Percentiles rank a stretch among this genome's conserved stretches.
These are phyloP conservation scores for Aphis craccivora DNA, from an alignment of 1,140 invertebrate species.

Conservation along the genomic window DNA sequence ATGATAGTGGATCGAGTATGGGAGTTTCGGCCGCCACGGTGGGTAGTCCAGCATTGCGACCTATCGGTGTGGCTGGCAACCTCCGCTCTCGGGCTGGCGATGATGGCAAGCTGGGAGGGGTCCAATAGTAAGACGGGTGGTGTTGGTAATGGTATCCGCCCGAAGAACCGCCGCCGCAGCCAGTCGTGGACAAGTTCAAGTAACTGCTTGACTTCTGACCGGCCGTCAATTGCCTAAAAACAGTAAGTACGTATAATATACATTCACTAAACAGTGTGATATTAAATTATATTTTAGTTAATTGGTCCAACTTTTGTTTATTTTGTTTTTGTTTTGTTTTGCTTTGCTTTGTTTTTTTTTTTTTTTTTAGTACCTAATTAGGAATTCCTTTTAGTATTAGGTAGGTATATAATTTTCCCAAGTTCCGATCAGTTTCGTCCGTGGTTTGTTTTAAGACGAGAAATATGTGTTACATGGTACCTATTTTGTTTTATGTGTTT, in stretches of 20 bases:
- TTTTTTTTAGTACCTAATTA: not conserved
- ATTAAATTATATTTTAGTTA: not conserved
- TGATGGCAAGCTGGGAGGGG: constrained; percentile 36
- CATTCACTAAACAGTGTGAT: not conserved
- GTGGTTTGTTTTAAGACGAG: too few relatives aligned
- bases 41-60: not conserved
- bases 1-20: constrained; percentile 25
- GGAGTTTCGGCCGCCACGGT: constrained; percentile 16
- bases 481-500: not conserved
- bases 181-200: constrained; percentile 13
- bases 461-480: not conserved
- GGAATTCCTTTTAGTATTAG: too few relatives aligned
- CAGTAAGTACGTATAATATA: not conserved
- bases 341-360: too few relatives aligned
- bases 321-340: not conserved
- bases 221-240: constrained; percentile 12
- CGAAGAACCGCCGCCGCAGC: not conserved
- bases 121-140: constrained; percentile 27
- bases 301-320: not conserved
- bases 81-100: constrained; percentile 22
- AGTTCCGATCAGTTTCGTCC: not conserved
- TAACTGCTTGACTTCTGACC: constrained; percentile 30
- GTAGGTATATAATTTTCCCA: too few relatives aligned
- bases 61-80: not conserved
- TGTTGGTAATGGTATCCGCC: not conserved